Percentiles rank a stretch among this genome's conserved stretches.
phyloP scores from a whole-genome alignment of 2,888 invertebrate genomes.

The Andrena trimmerana region DNA sequence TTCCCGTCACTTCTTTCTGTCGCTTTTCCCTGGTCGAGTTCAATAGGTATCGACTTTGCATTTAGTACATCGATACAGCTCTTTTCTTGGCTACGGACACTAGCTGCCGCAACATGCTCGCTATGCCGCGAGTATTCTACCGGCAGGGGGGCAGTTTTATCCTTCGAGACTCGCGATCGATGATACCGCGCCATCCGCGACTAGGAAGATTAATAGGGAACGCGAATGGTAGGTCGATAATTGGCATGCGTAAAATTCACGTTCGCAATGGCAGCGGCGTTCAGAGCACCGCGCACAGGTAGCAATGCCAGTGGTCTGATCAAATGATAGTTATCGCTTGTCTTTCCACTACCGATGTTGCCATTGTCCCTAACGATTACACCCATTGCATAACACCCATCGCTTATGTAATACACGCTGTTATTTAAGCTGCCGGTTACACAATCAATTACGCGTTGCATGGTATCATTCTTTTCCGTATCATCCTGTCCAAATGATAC shows the following conservation, averaged over 20 bases:
- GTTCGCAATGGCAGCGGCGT: background rate
- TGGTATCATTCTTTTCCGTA: background rate
- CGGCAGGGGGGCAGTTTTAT: background rate
- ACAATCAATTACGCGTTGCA: constrained; percentile 3
- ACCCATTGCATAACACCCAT: background rate
- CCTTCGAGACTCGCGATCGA: constrained; percentile 4
- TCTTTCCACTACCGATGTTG: background rate
- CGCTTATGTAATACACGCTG: background rate
- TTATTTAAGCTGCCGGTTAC: background rate
- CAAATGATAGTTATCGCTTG: background rate
- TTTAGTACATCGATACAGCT: constrained; percentile 61
- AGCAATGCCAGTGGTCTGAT: background rate
- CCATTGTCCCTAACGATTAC: constrained; percentile 3
- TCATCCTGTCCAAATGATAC: background rate
- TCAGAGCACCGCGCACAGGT: background rate
- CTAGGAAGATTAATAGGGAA: background rate
- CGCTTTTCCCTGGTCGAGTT: constrained; percentile 46
- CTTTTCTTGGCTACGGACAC: constrained; percentile 17
- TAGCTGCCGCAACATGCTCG: constrained; percentile 16
- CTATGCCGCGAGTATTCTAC: background rate
- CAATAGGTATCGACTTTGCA: constrained; percentile 74
- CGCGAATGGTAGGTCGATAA: background rate
- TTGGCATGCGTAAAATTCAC: background rate
- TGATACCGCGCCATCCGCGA: background rate
- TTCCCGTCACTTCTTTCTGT: constrained; percentile 5